Evolutionary conservation across 2,113 vertebrate genomes (phyloP), one percentile per base, ranked within the genome.

Genomic region (Alouatta palliata): DNA sequence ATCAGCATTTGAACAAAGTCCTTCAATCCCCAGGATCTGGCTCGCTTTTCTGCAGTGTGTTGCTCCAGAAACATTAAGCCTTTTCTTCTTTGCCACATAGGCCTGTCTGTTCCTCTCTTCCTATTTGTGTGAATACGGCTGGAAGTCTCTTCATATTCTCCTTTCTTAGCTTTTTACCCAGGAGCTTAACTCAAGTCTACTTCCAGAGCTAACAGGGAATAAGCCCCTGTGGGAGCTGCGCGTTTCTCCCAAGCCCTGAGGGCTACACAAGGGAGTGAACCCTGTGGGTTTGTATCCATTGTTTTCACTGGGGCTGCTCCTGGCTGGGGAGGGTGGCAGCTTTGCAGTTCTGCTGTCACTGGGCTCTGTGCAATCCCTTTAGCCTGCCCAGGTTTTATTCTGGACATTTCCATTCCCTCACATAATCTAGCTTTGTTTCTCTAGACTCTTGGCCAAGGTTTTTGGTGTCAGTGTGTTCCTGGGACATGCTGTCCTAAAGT

Each of bases 391-490:
- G 40, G 37, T 54, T 95, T 77, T 37, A 30, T 77, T n/a, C 71
- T 5, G 79, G 70, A 58, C 7, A 49, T 40, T 84, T 80, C 68
- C 56, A 75, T 66, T 84, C 66, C 70, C 90, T 91, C 82, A 84
- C 64, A 71, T 40, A 93, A 43, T 68, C 49, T 68, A 30, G 61
- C 73, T 90, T 56, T 92, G 73, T 95, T 94, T 70, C 75, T 66
- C 80, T 47, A n/a, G 80, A 90, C 25, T 45, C 66, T 37, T 70
- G 37, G 79, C 90, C 45, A 64, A 30, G 75, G 56, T 82, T 45
- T 64, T 47, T 14, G 43, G 52, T 58, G 56, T 37, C n/a, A 35
- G 10, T 27, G 81, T 68, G 68, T 49, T 73, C 87, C 71, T 75
- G 47, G 66, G 35, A 73, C 77, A 32, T 2, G 3, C 45, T 27